These are phyloP conservation scores for Rambutsinella grinnellia DNA, from an alignment of 2,888 invertebrate genomes.

Conservation along the genomic window DNA sequence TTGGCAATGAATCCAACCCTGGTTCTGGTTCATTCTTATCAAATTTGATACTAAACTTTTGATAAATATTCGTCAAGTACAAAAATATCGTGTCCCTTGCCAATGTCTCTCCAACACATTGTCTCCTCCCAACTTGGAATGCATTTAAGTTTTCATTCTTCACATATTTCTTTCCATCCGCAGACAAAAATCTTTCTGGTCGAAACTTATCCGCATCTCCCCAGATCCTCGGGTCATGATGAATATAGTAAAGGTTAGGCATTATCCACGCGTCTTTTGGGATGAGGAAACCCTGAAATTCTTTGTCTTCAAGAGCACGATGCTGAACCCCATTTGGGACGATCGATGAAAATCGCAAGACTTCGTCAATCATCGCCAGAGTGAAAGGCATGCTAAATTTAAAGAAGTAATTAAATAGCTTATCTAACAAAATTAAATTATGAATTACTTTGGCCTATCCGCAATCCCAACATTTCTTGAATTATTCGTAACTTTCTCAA, in stretches of 20 bases:
- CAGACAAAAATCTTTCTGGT: conserved; percentile 50
- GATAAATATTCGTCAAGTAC: conserved; percentile 41
- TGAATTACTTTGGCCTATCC: conserved; percentile 41
- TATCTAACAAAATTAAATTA: neutral
- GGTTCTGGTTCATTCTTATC: conserved; percentile 26
- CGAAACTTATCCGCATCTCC: conserved; percentile 48
- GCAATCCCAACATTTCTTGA: conserved; percentile 20
- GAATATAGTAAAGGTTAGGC: conserved; percentile 42
- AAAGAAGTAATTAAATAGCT: neutral
- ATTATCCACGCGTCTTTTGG: conserved; percentile 53
- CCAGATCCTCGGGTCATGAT: conserved; percentile 55
- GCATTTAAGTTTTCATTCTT: conserved; percentile 49
- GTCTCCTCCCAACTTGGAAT: conserved; percentile 51
- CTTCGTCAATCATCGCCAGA: conserved; percentile 55
- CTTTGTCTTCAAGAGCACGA: conserved; percentile 28
- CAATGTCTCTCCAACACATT: conserved; percentile 53
- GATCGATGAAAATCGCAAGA: conserved; percentile 55
- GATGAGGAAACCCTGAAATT: conserved; percentile 46
- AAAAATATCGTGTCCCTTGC: conserved; percentile 52
- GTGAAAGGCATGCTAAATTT: conserved; percentile 53
- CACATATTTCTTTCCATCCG: conserved; percentile 40
- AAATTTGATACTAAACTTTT: conserved; percentile 31
- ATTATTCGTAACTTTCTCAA: conserved; percentile 35
- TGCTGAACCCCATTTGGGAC: conserved; percentile 46
- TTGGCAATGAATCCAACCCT: neutral